These are phyloP conservation scores for Scelioninae gen. 1 DNA, from an alignment of 2,888 invertebrate genomes.

Conservation along the genomic window DNA sequence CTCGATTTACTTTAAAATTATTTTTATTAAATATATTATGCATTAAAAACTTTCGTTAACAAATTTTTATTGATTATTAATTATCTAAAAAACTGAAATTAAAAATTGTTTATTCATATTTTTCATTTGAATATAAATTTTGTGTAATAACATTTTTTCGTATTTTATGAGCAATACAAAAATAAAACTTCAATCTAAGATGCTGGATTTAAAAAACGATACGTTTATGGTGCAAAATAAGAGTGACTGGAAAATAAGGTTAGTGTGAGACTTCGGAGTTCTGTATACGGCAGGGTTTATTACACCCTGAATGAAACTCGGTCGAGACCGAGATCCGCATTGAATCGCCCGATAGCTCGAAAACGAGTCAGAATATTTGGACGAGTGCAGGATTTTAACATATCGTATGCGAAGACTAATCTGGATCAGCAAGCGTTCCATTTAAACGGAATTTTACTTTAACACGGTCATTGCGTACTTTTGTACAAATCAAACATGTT, in stretches of 20 bases:
- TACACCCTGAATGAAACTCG: constrained; percentile 56
- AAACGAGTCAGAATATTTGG: constrained; percentile 54
- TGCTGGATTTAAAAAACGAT: not conserved
- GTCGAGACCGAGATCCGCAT: constrained; percentile 59
- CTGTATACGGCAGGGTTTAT: constrained; percentile 44
- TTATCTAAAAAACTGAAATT: no score
- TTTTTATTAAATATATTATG: no score
- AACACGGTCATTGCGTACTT: constrained; percentile 33
- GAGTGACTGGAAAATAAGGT: constrained; percentile 21
- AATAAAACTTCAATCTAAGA: no score
- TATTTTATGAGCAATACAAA: no score
- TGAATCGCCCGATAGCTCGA: constrained; percentile 54
- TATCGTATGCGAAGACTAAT: constrained; percentile 54
- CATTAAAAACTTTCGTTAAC: no score
- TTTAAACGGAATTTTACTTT: constrained; percentile 44
- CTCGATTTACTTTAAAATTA: no score
- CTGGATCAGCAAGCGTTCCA: constrained; percentile 59
- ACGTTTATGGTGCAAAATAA: constrained; percentile 31
- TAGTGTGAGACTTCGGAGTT: constrained; percentile 24
- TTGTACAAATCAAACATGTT: constrained; percentile 12
- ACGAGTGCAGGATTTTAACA: constrained; percentile 60
- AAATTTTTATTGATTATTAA: no score
- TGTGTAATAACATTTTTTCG: no score
- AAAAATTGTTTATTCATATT: no score
- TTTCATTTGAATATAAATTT: no score